Conservation (phyloP, 1,140 invertebrate species). For the Paraescarpia echinospica region DNA sequence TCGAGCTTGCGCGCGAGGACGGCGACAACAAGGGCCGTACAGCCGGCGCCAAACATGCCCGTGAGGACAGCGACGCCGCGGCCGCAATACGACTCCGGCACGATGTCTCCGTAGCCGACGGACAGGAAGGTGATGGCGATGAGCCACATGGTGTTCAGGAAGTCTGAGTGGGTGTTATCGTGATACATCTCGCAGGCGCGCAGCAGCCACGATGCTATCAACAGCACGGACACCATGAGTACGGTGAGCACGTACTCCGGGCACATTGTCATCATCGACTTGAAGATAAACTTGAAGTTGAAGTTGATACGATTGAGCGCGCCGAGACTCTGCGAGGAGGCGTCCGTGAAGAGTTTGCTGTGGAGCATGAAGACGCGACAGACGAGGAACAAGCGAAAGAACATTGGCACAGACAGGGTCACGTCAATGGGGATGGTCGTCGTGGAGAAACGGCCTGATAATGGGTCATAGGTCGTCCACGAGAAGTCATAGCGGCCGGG, state of each 20-base stretch:
- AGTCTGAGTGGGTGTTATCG: conserved; percentile 39
- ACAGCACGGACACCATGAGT: conserved; percentile 47
- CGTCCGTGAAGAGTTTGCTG: conserved; percentile 53
- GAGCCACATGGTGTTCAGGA: conserved; percentile 56
- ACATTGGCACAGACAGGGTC: conserved; percentile 55
- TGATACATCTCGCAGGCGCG: conserved; percentile 36
- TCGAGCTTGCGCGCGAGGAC: conserved; percentile 56
- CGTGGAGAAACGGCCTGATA: not conserved
- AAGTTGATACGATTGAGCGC: conserved; percentile 52
- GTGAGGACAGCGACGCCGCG: conserved; percentile 53
- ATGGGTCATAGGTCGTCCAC: conserved; percentile 24
- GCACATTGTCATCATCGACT: conserved; percentile 56
- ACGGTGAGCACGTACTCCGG: conserved; percentile 53
- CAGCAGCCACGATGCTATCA: conserved; percentile 53
- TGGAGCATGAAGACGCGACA: conserved; percentile 52
- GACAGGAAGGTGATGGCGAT: conserved; percentile 56
- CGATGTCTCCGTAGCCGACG: conserved; percentile 58
- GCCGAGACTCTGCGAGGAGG: conserved; percentile 54
- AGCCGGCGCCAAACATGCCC: conserved; percentile 55
- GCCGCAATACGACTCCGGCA: conserved; percentile 55
- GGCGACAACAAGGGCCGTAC: conserved; percentile 57
- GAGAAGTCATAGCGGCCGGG: conserved; percentile 41
- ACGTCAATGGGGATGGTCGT: conserved; percentile 46
- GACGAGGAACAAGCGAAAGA: conserved; percentile 52
- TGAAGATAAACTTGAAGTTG: conserved; percentile 55